These are phyloP conservation scores for Erebia palarica DNA, from an alignment of 2,888 invertebrate species.

Conservation along the genomic window DNA sequence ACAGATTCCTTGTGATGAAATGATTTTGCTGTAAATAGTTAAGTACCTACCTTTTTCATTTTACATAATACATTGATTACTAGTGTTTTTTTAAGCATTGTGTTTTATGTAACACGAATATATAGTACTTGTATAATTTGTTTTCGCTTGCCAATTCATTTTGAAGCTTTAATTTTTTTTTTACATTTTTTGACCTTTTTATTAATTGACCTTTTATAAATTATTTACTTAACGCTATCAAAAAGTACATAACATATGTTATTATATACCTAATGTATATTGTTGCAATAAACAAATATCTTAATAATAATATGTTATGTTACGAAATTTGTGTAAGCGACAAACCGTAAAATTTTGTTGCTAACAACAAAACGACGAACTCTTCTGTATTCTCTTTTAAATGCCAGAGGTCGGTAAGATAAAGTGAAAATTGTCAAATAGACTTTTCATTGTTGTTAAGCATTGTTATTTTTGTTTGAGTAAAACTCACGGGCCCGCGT, in stretches of 20 bases:
- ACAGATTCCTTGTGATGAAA: conserved; percentile 49
- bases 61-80: conserved; percentile 21
- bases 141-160: conserved; percentile 62
- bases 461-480: conserved; percentile 57
- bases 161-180: conserved; percentile 47
- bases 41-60: conserved; percentile 40
- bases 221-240: not conserved
- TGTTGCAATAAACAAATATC: no score
- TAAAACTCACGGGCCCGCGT: conserved; percentile 68
- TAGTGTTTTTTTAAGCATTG: conserved; percentile 37
- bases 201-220: not conserved
- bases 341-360: not conserved
- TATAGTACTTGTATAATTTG: conserved; percentile 31
- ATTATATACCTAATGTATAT: no score
- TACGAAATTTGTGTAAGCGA: no score
- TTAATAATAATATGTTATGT: no score
- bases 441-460: conserved; percentile 42
- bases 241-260: not conserved
- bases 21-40: conserved; percentile 48
- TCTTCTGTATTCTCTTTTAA: not conserved
- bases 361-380: no score
- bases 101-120: conserved; percentile 58
- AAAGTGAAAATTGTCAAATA: not conserved
- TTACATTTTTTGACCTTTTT: not conserved
- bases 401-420: not conserved